Evolutionary conservation across 1,140 invertebrate genomes (phyloP), one percentile per base, ranked within the genome.

Genomic region (Drosophila arawakana): DNA sequence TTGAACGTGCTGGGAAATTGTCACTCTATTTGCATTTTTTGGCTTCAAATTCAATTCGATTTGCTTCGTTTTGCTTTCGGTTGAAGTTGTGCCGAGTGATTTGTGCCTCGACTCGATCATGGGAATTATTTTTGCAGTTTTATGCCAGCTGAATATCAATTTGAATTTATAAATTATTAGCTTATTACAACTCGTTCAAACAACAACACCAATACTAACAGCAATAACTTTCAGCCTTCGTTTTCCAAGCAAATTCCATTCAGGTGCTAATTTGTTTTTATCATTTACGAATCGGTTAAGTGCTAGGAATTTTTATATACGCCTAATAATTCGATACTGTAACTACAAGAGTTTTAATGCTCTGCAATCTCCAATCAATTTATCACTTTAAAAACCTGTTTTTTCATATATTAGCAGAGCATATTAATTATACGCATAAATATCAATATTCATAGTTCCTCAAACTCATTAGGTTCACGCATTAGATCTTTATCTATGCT

Each of bases 1-100:
- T 60, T 57, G 78, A 85, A 85, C 81, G 81, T 85, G 81, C 81
- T 85, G 81, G 82, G 82, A 85, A 85, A 86, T 86, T 76, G 75
- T 65, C 50, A 52, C n/a, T 67, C 49, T 58, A 83, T 83, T 83
- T 83, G 81, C 76, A 83, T 83, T 74, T 81, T 82, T 52, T n/a
- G 55, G 43, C 57, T 54, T 59, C 46, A 34, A 39, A 2, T 46
- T 66, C 39, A 15, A 44, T 68, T 75, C 44, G 54, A 18, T 61
- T 67, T 41, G 49, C 18, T 34, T 52, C 21, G 50, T 13, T 37
- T 50, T 4, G 55, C 18, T 52, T 50, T 21, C 15, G 18, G 49
- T 50, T 50, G 11, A 37, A 41, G 54, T 57, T n/a, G 30, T 10
- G 49, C 50, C 39, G 41, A 50, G 55, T 83, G 78, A 85, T 85